phyloP scores from a whole-genome alignment of 1,140 invertebrate species.

The Eulimnadia texana region DNA sequence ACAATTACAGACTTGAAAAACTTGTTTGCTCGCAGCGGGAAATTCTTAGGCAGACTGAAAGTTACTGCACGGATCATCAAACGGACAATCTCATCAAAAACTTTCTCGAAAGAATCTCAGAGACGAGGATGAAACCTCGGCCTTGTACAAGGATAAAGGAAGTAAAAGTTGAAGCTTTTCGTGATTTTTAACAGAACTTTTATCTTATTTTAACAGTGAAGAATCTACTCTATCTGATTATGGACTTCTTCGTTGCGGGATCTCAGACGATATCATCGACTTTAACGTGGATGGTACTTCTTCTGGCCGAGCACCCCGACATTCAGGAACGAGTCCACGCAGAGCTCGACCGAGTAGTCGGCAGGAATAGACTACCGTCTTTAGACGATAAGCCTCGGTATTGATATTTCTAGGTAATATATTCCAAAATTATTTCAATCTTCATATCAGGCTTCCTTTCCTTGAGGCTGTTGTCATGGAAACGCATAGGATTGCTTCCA shows the following conservation, averaged over 20 bases:
- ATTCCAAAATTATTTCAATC: background rate
- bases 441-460: background rate
- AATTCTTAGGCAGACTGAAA: background rate
- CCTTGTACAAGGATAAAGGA: background rate
- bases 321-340: slow-evolving; percentile 66
- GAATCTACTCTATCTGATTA: background rate
- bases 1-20: background rate
- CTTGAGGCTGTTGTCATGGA: background rate
- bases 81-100: background rate
- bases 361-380: slow-evolving; percentile 57
- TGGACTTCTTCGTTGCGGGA: slow-evolving; percentile 76
- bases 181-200: too few relatives aligned
- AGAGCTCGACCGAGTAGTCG: slow-evolving; percentile 76
- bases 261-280: slow-evolving; percentile 90
- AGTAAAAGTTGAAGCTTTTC: too few relatives aligned
- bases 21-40: background rate
- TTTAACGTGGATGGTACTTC: slow-evolving; percentile 71
- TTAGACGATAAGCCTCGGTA: slow-evolving; percentile 45
- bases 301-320: slow-evolving; percentile 73
- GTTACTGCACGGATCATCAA: background rate
- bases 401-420: too few relatives aligned
- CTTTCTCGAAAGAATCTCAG: background rate
- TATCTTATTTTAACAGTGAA: too few relatives aligned
- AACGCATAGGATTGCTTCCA: background rate
- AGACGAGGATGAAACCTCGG: background rate